Base-by-base conservation (phyloP, 2,888 invertebrate species). In the Andrena trimmerana region DNA sequence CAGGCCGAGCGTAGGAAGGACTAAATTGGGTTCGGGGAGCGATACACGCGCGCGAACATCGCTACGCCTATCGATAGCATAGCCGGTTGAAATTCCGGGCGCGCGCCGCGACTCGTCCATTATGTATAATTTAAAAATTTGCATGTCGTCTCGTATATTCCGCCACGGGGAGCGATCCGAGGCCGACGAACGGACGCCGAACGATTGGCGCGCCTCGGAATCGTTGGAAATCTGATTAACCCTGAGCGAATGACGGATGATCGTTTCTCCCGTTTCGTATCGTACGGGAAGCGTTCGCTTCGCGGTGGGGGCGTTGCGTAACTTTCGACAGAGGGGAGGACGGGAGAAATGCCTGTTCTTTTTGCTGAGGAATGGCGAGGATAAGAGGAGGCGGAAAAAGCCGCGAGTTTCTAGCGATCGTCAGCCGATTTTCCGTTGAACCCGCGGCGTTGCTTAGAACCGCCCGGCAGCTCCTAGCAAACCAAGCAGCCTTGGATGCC, bases 1-100 rank as follows among this genome's bases (percentile, higher is more conserved):
- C 89, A 78, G 88, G 74, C 83, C 83, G 24, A 52, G 62, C 50
- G 83, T 77, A 83, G 57, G 77, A 83, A 78, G 73, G 77, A 72
- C 63, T 83, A 72, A 83, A 83, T 77, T 82, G 83, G 69, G 69
- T 73, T 69, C 77, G 67, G 63, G 67, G 69, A 31, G n/a, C 16
- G 42, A 31, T 72, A 42, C 66, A 24, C 74, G 62, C n/a, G 60
- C 27, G 24, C 50, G 20, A 24, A 57, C 31, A 71, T 80, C 48
- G 50, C 70, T 33, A 62, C 80, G 71, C 70, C 80, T 65, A 79
- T 79, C 31, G 70, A 68, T 69, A 65, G 62, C 63, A 68, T 10
- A n/a, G 7, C 62, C 66, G 33, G 42, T 81, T 81, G 62, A 72
- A 42, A 80, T 80, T 80, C 81, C 36, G 71, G 60, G 24, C 66